A percentile compares a stretch with the other conserved stretches of the same genome.
Evolutionary conservation across 2,797 vertebrate species (phyloP).

Genomic region (Bovichtus diacanthus): DNA sequence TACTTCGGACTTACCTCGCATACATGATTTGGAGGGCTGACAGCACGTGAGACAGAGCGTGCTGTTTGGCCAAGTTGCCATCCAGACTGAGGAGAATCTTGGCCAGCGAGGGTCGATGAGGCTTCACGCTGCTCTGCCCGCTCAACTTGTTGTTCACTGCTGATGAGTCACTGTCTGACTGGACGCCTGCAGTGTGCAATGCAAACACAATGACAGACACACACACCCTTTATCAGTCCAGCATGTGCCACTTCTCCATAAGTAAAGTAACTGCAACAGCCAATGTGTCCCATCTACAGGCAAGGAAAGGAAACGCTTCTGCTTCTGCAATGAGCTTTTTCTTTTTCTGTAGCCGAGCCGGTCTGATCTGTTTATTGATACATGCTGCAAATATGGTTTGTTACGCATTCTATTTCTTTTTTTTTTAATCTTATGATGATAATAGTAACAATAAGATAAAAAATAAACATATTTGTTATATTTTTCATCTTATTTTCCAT

Average conservation of each 20-base stretch:
- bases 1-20: conserved; percentile 88
- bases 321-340: no score
- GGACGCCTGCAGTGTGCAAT: conserved; percentile 87
- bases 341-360: no score
- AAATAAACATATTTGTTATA: no score
- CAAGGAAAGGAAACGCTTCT: not conserved
- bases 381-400: no score
- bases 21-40: conserved; percentile 97
- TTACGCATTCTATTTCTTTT: no score
- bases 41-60: conserved; percentile 94
- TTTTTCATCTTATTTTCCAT: no score
- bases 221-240: not conserved
- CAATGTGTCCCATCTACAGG: not conserved
- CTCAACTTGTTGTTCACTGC: conserved; percentile 93
- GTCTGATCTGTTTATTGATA: no score
- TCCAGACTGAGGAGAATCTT: conserved; percentile 97
- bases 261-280: no score
- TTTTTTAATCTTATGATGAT: no score
- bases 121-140: conserved; percentile 89
- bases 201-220: conserved; percentile 22
- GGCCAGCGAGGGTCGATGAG: conserved; percentile 94
- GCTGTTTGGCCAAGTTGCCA: conserved; percentile 95
- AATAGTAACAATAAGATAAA: no score
- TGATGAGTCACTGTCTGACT: conserved; percentile 93
- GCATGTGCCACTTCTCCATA: not conserved